A percentile compares a stretch with the other conserved stretches of the same genome.
These are phyloP conservation scores for Stichopus horrens DNA, from an alignment of 53 echinoderm and acorn worm genomes.

Conservation along the genomic window DNA sequence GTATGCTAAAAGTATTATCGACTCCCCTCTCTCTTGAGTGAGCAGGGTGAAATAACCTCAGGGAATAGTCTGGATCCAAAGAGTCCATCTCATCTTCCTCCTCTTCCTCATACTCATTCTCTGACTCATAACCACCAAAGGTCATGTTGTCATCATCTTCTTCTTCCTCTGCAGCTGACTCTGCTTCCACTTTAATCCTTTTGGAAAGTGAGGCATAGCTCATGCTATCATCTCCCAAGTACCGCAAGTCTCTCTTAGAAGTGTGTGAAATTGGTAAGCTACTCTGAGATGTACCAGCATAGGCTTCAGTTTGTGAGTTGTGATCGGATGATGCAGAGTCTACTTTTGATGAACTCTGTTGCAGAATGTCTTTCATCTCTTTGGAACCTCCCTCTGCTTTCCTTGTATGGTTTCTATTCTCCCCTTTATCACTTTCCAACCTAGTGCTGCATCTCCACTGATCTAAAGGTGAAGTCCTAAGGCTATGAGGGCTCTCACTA, in stretches of 20 bases:
- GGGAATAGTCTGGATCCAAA: slow-evolving; percentile 18
- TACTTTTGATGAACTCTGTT: neutral
- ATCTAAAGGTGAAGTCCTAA: slow-evolving; percentile 2
- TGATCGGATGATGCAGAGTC: neutral
- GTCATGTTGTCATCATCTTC: slow-evolving; percentile 29
- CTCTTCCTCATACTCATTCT: slow-evolving; percentile 28
- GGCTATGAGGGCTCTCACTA: slow-evolving; percentile 33
- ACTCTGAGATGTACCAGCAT: slow-evolving; percentile 29
- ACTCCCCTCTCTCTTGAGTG: neutral
- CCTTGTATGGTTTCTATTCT: neutral
- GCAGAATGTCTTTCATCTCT: neutral
- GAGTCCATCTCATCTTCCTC: slow-evolving; percentile 37
- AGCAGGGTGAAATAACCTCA: neutral
- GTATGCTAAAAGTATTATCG: neutral
- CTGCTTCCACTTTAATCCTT: slow-evolving; percentile 23
- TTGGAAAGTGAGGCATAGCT: neutral
- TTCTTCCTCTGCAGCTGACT: slow-evolving; percentile 5
- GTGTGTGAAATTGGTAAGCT: neutral
- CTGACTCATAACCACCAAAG: slow-evolving; percentile 27
- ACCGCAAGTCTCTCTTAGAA: neutral
- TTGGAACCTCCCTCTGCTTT: neutral
- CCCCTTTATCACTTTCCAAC: neutral
- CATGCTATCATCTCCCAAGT: neutral
- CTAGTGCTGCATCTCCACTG: slow-evolving; percentile 7
- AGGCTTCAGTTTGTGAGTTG: neutral